Evolutionary conservation across 1,140 invertebrate species (phyloP), one percentile per base, ranked within the genome.

Genomic region (Drosophila subobscura): DNA sequence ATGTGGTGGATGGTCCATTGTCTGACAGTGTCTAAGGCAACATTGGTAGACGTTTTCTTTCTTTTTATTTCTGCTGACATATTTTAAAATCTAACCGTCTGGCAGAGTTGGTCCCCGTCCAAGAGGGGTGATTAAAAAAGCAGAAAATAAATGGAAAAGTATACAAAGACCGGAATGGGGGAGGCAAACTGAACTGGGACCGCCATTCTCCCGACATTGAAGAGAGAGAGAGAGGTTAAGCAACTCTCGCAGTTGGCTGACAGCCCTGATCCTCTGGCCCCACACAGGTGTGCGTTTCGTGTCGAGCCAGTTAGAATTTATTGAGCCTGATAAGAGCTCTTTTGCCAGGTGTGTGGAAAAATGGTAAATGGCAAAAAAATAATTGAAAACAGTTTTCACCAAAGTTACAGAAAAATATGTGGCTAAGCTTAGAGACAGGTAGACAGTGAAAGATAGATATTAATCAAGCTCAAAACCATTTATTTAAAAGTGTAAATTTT

Each of bases 11-110:
- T 8, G 33, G 33, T 37, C 56, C 68, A 77, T 81, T 80, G 78
- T 80, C 72, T 70, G 63, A 40, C 56, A 55, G 59, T 70, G 81
- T 86, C 81, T 61, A 60, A 72, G 65, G 72, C 40, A 44, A 76
- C 41, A 56, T 29, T 51, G 56, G 42, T 14, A 46, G 46, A 70
- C 59, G 59, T 86, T 77, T 47, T 67, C 53, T 81, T 51, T 29
- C 23, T 10, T 64, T 66, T 47, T 66, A 53, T 33, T 70, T 58
- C 68, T 50, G 72, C 46, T 55, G 63, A 75, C 70, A 63, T 77
- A 79, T 68, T 80, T 85, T n/a, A n/a, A n/a, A n/a, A n/a, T 84
- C 56, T 58, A 59, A 73, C 54, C 47, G 67, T 65, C 56, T 74
- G 66, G 75, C 61, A 42, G 57, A 10, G 40, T 40, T 0, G 16